These are phyloP conservation scores for Actinia tenebrosa DNA, from an alignment of 64 coral and sea anemone genomes.

Conservation along the genomic window DNA sequence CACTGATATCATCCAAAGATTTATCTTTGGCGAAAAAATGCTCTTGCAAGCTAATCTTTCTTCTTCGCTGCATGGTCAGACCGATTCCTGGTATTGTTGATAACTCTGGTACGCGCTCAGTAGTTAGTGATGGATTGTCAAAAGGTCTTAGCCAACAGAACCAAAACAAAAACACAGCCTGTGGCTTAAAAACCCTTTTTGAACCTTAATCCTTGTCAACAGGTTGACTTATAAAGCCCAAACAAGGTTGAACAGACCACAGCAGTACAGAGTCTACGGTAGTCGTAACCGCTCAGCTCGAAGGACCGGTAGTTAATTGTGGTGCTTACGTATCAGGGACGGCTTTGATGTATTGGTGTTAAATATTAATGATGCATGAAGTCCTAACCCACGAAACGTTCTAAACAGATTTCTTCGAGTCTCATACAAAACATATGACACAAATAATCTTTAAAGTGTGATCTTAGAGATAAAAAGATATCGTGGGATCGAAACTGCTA, in stretches of 20 bases:
- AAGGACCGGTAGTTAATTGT: neutral
- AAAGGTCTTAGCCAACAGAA: neutral
- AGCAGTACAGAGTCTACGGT: neutral
- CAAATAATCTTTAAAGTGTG: neutral
- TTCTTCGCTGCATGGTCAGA: neutral
- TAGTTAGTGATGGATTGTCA: neutral
- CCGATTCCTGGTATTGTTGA: neutral
- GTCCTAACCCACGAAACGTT: neutral
- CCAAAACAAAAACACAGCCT: neutral
- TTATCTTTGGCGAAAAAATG: slow-evolving; percentile 6
- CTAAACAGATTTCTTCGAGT: neutral
- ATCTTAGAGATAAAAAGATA: neutral
- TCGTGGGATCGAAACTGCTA: neutral
- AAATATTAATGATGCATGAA: neutral
- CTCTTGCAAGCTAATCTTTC: slow-evolving; percentile 10
- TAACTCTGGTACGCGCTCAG: neutral
- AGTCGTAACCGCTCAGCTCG: neutral
- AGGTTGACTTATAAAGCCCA: neutral
- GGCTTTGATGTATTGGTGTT: neutral
- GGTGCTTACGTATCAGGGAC: neutral
- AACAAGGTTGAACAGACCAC: neutral
- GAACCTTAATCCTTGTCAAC: neutral
- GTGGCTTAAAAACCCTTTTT: neutral
- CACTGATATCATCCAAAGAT: neutral
- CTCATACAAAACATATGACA: neutral